Evolutionary conservation across 2,113 vertebrate genomes (phyloP).

Genomic region (Typhlomys cinereus): DNA sequence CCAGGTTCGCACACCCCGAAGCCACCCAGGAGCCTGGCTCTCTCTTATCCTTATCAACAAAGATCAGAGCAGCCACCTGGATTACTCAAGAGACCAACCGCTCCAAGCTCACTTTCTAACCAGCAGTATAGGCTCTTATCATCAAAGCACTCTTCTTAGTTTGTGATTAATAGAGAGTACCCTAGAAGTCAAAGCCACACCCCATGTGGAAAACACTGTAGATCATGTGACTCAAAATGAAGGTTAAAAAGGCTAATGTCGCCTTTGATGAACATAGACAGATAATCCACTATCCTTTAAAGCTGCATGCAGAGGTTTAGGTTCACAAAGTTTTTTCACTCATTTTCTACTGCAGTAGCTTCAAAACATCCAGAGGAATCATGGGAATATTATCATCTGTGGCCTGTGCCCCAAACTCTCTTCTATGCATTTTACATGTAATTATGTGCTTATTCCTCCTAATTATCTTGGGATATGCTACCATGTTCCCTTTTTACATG

Average conservation of each 20-base stretch:
- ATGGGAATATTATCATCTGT: background rate
- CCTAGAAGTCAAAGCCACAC: background rate
- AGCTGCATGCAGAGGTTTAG: background rate
- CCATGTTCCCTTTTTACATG: background rate
- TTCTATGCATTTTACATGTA: background rate
- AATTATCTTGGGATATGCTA: background rate
- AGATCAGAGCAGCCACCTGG: too few relatives aligned
- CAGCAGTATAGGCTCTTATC: background rate
- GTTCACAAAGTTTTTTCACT: slow-evolving; percentile 8
- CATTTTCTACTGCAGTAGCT: background rate
- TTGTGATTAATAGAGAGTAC: background rate
- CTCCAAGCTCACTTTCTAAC: slow-evolving; percentile 10
- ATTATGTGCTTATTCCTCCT: background rate
- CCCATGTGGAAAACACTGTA: background rate
- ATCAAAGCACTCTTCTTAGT: background rate
- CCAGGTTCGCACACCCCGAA: too few relatives aligned
- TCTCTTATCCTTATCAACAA: too few relatives aligned
- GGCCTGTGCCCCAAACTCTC: background rate
- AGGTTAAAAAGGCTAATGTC: background rate
- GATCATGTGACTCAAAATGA: background rate
- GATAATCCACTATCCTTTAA: background rate
- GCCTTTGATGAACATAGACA: background rate
- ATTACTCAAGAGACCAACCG: background rate
- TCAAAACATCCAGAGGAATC: slow-evolving; percentile 9
- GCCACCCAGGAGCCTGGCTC: too few relatives aligned